These are phyloP conservation scores for Corbicula japonica DNA, from an alignment of 2,888 invertebrate species.

Conservation along the genomic window DNA sequence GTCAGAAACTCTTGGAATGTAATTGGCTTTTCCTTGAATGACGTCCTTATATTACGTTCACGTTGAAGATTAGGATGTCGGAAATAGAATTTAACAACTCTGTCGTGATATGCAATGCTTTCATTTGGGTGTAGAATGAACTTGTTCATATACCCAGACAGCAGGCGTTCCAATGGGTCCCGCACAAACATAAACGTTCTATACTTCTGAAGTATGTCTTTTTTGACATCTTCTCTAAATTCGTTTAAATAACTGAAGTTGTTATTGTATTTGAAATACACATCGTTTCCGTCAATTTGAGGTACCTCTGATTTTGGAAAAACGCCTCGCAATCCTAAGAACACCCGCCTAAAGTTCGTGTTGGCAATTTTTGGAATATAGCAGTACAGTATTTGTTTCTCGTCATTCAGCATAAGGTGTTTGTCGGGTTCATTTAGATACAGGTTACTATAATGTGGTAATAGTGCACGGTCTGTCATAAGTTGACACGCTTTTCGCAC, in stretches of 20 bases:
- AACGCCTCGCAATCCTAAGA: slow-evolving; percentile 92
- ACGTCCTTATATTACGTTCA: slow-evolving; percentile 69
- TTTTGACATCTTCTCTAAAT: slow-evolving; percentile 87
- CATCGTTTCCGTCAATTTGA: slow-evolving; percentile 70
- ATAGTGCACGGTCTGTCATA: too few relatives aligned
- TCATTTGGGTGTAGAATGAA: slow-evolving; percentile 86
- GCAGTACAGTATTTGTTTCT: slow-evolving; percentile 19
- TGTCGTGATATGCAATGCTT: slow-evolving; percentile 17
- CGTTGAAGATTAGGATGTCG: slow-evolving; percentile 75
- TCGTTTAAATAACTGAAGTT: slow-evolving; percentile 70
- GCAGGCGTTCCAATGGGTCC: slow-evolving; percentile 95
- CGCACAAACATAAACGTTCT: slow-evolving; percentile 95
- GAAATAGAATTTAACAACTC: slow-evolving; percentile 16
- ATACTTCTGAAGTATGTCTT: slow-evolving; percentile 92
- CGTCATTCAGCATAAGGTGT: slow-evolving; percentile 5
- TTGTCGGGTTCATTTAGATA: too few relatives aligned
- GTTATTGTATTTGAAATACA: slow-evolving; percentile 69
- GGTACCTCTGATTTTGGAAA: slow-evolving; percentile 67
- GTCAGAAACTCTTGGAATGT: slow-evolving; percentile 81
- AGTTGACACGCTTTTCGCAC: too few relatives aligned
- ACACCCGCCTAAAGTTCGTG: slow-evolving; percentile 97
- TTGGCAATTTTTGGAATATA: slow-evolving; percentile 95
- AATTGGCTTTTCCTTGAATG: slow-evolving; percentile 51
- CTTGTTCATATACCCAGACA: slow-evolving; percentile 97
- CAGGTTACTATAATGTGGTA: too few relatives aligned